Evolutionary conservation across 2,888 invertebrate species (phyloP), one percentile per base, ranked within the genome.

Genomic region (Ceramica pisi): DNA sequence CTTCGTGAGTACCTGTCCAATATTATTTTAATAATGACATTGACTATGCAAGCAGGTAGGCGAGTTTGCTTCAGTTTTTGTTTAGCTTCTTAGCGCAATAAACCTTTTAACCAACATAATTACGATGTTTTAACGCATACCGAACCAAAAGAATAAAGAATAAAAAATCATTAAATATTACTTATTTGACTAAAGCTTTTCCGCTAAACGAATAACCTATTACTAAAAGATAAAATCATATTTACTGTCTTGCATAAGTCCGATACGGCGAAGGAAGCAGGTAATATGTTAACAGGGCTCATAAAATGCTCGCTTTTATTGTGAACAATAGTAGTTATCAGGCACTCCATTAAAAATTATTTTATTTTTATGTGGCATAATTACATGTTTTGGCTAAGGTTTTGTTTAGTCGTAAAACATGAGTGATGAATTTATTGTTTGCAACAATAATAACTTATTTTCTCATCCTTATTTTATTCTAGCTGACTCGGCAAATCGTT

Each of bases 291-390:
- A 61, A 59, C 64, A n/a, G 26, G 10, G n/a, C 63, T 51, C 78
- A 57, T 81, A 82, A 79, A 82, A 67, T 19, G 19, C 53, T 56
- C 53, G 67, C 44, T 67, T 79, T 82, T 79, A 82, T 78, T 78
- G 26, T 56, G 23, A 12, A 66, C 67, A 46, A n/a, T 21, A 31
- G 21, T 62, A 63, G 55, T 63, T 77, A 61, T 81, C 64, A 57
- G 71, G 23, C 82, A 71, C 64, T 67, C 50, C 23, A 77, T 81
- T 67, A 77, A 77, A 71, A 38, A 41, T 71, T 76, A 69, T 69
- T 57, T 57, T 26, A n/a, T 31, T 68, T 78, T 70, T 63, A 67
- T 31, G 56, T 38, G 66, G 38, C 23, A 31, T 65, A 19, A 80
- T 81, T 80, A 81, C 69, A 55, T 21, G 31, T 14, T 19, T 61